Conservation (phyloP, 1,140 invertebrate species). For the Drosophila bocqueti region DNA sequence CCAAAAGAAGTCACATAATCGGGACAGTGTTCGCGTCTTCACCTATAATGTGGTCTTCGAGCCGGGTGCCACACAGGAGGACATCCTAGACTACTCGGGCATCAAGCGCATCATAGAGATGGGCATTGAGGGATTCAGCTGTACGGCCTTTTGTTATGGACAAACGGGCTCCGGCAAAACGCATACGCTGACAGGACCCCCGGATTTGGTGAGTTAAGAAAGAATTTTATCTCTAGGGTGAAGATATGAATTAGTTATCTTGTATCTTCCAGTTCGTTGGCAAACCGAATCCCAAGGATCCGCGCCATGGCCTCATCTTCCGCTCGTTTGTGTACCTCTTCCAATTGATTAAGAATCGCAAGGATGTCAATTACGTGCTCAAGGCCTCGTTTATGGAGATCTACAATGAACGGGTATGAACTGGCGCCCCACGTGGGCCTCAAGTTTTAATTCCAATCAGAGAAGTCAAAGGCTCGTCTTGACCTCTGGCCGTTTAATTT, state of each 20-base stretch:
- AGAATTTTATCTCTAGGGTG: conserved; percentile 16
- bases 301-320: conserved; percentile 94
- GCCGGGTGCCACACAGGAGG: conserved; percentile 92
- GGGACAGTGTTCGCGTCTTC: conserved; percentile 90
- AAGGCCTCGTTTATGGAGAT: conserved; percentile 98
- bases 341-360: conserved; percentile 90
- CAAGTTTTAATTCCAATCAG: neutral
- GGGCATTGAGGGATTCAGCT: conserved; percentile 96
- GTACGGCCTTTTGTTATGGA: conserved; percentile 97
- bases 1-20: conserved; percentile 77
- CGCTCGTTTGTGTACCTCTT: conserved; percentile 96
- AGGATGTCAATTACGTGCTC: conserved; percentile 93
- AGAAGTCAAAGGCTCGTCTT: neutral
- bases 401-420: conserved; percentile 96
- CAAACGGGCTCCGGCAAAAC: conserved; percentile 99
- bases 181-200: conserved; percentile 96
- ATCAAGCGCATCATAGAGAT: conserved; percentile 95
- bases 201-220: conserved; percentile 89
- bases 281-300: conserved; percentile 81
- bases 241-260: neutral
- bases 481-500: conserved; percentile 37
- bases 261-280: conserved; percentile 63
- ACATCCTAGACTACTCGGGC: conserved; percentile 93
- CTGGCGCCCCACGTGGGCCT: neutral
- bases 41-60: conserved; percentile 96